Base-by-base conservation (phyloP, 2,888 invertebrate species). In the Orthonevra nobilis region DNA sequence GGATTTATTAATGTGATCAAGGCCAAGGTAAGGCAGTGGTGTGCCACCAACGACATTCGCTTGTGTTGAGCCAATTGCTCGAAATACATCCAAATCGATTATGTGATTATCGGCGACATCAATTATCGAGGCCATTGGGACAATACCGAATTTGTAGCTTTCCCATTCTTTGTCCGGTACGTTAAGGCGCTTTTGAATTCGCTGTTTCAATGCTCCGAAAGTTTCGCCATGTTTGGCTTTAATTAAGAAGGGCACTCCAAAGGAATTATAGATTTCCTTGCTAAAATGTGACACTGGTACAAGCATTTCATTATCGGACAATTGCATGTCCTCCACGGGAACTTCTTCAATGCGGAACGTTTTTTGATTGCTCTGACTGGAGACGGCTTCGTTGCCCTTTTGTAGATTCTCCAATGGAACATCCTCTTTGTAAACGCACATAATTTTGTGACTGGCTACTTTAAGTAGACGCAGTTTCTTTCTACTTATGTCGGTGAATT, bases 1-100 rank as follows among this genome's bases (percentile, higher is more conserved):
- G 83, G 97, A 96, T 90, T 98, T 99, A 91, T 99, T 99, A 87
- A 97, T 93, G 90, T 99, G 99, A 90, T 99, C 98, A 85, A 99
- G 91, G 38, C 98, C 99, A 83, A 99, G 92, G 96, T 97, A 98
- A 64, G 98, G 94, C 89, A 92, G 91, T 81, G 92, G 92, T 83
- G 92, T 91, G 82, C 90, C 90, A 84, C 90, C 91, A 90, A 88
- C 85, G 28, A 83, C 73, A 19, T 68, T 61, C 19, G 81, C 68
- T 42, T 73, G 79, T 19, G 68, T 48, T 68, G 73, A 48, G 58
- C 66, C 66, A 30, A 54, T 50, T 14, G 73, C 73, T 34, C 86
- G 86, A 82, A 86, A 87, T 2, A 84, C 82, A 38, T 85, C 86
- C 69, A 87, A 82, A 82, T 87, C 87, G n/a, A 87, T 83, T 28